phyloP scores from a whole-genome alignment of 2,888 invertebrate species.

The Vanessa cardui region DNA sequence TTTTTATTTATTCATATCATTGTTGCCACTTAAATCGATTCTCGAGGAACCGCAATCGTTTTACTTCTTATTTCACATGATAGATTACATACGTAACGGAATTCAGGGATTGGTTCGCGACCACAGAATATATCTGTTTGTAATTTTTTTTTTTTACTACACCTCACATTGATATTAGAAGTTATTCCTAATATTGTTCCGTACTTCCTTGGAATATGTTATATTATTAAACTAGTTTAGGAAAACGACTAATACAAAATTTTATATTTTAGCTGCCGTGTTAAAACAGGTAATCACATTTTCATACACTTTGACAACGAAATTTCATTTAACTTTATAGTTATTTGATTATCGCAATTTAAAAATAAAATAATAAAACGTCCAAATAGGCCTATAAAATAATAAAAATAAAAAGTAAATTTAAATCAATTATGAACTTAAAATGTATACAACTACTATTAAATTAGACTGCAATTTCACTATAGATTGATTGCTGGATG shows the following conservation, averaged over 20 bases:
- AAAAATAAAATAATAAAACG: no score
- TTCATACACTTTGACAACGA: no score
- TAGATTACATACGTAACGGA: slow-evolving; percentile 70
- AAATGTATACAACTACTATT: slow-evolving; percentile 14
- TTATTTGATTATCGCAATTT: no score
- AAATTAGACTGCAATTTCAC: slow-evolving; percentile 26
- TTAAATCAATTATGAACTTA: neutral
- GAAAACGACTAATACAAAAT: no score
- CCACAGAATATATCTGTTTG: slow-evolving; percentile 49
- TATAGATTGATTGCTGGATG: slow-evolving; percentile 30
- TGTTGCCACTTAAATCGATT: slow-evolving; percentile 62
- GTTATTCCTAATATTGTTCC: slow-evolving; percentile 4
- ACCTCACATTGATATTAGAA: neutral
- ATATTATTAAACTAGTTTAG: no score
- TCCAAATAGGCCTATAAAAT: neutral
- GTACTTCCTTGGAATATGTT: neutral
- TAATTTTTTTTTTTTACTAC: slow-evolving; percentile 15
- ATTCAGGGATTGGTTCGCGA: slow-evolving; percentile 49
- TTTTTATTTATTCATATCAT: slow-evolving; percentile 63
- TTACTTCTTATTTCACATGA: slow-evolving; percentile 62
- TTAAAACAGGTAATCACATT: no score
- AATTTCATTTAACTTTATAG: no score
- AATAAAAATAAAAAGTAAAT: no score
- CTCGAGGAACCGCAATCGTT: slow-evolving; percentile 62
- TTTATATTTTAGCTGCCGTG: no score